Evolutionary conservation across 2,113 vertebrate genomes (phyloP).

Genomic region (Rhynchopsitta pachyrhyncha): DNA sequence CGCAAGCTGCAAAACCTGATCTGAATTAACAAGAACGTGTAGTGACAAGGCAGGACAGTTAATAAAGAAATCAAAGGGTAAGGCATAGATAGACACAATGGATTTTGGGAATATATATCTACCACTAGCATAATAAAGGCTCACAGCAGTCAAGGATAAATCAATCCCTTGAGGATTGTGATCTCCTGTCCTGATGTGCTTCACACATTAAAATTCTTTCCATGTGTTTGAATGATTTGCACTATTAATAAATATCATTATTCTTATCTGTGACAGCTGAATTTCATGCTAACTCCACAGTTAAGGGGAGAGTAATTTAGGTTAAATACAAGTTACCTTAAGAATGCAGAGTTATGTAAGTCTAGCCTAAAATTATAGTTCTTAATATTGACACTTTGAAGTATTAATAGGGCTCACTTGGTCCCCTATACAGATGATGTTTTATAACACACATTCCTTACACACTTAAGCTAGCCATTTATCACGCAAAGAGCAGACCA

Average conservation of each 20-base stretch:
- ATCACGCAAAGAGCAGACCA: not conserved
- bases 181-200: slow-evolving; percentile 23
- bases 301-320: not conserved
- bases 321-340: not conserved
- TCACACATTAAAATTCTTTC: not conserved
- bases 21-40: not conserved
- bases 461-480: not conserved
- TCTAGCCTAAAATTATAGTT: not conserved
- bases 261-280: not conserved
- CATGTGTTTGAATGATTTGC: not conserved
- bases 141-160: slow-evolving; percentile 16
- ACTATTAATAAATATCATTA: slow-evolving; percentile 15
- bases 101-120: slow-evolving; percentile 8
- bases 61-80: slow-evolving; percentile 48
- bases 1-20: not conserved
- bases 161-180: not conserved
- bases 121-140: slow-evolving; percentile 46
- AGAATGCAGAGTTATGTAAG: not conserved
- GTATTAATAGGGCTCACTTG: not conserved
- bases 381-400: not conserved
- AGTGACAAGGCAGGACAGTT: slow-evolving; percentile 9
- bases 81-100: not conserved
- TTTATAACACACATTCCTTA: not conserved
- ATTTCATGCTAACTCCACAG: not conserved
- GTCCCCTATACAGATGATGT: not conserved